Conservation (phyloP, 1,140 invertebrate species). For the Geopemphigus sp. region DNA sequence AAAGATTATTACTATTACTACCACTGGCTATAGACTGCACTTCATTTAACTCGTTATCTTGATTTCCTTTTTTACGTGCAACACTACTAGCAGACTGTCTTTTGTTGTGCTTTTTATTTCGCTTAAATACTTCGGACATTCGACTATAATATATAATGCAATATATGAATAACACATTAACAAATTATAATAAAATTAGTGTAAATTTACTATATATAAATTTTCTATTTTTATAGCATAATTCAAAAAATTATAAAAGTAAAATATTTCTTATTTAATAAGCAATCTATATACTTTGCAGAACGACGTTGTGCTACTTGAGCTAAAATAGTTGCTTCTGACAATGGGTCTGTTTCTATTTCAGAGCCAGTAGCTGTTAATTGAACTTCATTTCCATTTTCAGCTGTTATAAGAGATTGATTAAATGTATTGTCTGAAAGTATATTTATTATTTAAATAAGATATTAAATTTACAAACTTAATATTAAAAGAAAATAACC, state of each 20-base stretch:
- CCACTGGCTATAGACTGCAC: slow-evolving; percentile 15
- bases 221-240: neutral
- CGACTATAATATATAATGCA: slow-evolving; percentile 14
- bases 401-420: neutral
- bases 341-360: neutral
- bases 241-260: neutral
- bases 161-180: neutral
- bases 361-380: slow-evolving; percentile 7
- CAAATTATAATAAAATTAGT: neutral
- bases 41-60: slow-evolving; percentile 40
- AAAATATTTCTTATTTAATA: neutral
- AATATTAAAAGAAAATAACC: slow-evolving; percentile 15
- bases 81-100: slow-evolving; percentile 10
- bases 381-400: slow-evolving; percentile 31
- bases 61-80: slow-evolving; percentile 45
- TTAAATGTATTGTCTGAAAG: slow-evolving; percentile 5
- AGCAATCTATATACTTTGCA: slow-evolving; percentile 1
- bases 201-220: neutral
- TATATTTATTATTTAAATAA: neutral
- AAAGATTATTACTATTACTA: slow-evolving; percentile 28
- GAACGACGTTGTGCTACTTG: slow-evolving; percentile 44
- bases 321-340: slow-evolving; percentile 36
- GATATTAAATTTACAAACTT: neutral
- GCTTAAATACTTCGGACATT: slow-evolving; percentile 40
- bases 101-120: slow-evolving; percentile 48